phyloP scores from a whole-genome alignment of 1,140 invertebrate genomes.

The Elymnias hypermnestra region DNA sequence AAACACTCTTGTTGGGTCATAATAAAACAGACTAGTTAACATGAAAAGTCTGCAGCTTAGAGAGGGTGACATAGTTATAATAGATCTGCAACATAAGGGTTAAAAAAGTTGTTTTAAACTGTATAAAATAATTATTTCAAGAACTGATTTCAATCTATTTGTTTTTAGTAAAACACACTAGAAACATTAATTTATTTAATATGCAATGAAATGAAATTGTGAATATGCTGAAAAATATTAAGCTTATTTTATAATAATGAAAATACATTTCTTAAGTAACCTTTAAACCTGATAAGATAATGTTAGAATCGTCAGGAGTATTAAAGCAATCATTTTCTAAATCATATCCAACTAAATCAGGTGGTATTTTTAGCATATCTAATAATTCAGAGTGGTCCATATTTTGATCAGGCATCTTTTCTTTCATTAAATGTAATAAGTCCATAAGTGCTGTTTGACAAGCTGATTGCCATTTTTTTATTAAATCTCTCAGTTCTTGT shows the following conservation, averaged over 20 bases:
- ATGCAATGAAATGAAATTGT: too few species aligned
- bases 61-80: too few species aligned
- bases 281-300: constrained; percentile 34
- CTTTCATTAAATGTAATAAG: constrained; percentile 58
- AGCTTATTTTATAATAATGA: neutral
- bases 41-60: too few species aligned
- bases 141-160: too few species aligned
- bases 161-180: too few species aligned
- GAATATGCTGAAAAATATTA: too few species aligned
- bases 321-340: constrained; percentile 58
- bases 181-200: too few species aligned
- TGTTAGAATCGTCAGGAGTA: constrained; percentile 47
- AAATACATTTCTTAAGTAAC: neutral
- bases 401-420: constrained; percentile 49
- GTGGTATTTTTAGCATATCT: constrained; percentile 57
- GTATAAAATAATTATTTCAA: too few species aligned
- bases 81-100: too few species aligned
- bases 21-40: too few species aligned
- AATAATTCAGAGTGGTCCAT: constrained; percentile 63
- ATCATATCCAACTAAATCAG: constrained; percentile 57
- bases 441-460: constrained; percentile 60
- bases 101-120: too few species aligned
- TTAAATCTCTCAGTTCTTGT: constrained; percentile 48
- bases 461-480: constrained; percentile 66
- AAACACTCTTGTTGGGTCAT: too few species aligned